Conservation (phyloP, 2,888 invertebrate genomes). For the Pantelozetes paolii region DNA sequence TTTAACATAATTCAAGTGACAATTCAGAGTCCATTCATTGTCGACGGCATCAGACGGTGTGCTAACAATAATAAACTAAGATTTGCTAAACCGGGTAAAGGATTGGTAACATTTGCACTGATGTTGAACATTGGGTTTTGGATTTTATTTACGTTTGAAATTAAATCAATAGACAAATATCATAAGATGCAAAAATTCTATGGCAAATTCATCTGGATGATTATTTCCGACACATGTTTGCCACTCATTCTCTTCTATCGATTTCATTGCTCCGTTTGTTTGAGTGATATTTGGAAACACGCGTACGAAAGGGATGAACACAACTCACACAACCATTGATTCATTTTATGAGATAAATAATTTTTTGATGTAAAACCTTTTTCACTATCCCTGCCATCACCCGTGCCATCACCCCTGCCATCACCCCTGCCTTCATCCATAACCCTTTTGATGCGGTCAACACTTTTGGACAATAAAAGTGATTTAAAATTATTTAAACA, state of each 20-base stretch:
- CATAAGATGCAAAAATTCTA: slow-evolving; percentile 64
- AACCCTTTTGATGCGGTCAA: too few relatives aligned
- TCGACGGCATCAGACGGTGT: slow-evolving; percentile 68
- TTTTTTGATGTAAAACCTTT: too few relatives aligned
- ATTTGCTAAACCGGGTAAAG: slow-evolving; percentile 67
- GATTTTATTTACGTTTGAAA: slow-evolving; percentile 68
- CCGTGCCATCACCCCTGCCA: too few relatives aligned
- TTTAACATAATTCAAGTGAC: slow-evolving; percentile 60
- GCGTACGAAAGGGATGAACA: slow-evolving; percentile 62
- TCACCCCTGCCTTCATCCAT: too few relatives aligned
- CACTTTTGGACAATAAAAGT: too few relatives aligned
- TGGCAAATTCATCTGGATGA: slow-evolving; percentile 66
- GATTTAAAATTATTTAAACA: too few relatives aligned
- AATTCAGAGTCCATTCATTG: slow-evolving; percentile 69
- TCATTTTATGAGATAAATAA: too few relatives aligned
- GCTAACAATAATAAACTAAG: slow-evolving; percentile 63
- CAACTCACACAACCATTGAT: neutral
- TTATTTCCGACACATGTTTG: slow-evolving; percentile 67
- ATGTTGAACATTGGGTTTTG: slow-evolving; percentile 72
- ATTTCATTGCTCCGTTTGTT: slow-evolving; percentile 71
- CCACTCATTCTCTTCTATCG: slow-evolving; percentile 73
- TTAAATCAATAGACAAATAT: slow-evolving; percentile 58
- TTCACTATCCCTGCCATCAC: too few relatives aligned
- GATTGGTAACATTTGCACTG: slow-evolving; percentile 69
- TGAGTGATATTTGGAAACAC: slow-evolving; percentile 72